Conservation (phyloP, 2,888 invertebrate species). For the Lasiommata megera region DNA sequence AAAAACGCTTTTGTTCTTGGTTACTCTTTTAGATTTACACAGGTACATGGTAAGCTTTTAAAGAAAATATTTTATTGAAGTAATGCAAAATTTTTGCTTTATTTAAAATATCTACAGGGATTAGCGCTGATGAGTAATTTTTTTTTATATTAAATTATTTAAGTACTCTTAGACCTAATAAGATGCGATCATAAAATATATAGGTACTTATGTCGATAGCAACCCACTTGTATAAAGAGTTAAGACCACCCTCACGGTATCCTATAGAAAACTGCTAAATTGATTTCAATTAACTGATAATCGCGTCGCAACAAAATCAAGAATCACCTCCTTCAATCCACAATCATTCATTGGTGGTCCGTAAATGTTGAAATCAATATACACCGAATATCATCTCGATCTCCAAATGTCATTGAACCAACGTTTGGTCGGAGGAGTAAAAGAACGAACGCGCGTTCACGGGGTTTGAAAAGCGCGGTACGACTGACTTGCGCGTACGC, state of each 20-base stretch:
- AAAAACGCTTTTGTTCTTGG: not conserved
- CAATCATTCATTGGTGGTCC: slow-evolving; percentile 17
- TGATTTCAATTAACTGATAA: slow-evolving; percentile 9
- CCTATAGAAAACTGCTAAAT: not conserved
- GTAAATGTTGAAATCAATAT: slow-evolving; percentile 24
- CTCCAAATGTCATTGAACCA: slow-evolving; percentile 34
- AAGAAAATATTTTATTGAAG: not conserved
- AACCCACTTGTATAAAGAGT: not conserved
- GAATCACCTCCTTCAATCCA: slow-evolving; percentile 35
- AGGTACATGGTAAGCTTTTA: not conserved
- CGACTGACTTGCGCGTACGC: slow-evolving; percentile 62
- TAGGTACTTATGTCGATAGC: not conserved
- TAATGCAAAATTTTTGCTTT: no score
- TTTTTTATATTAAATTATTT: no score
- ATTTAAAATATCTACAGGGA: no score
- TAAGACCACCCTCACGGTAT: slow-evolving; percentile 3
- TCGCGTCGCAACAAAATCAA: slow-evolving; percentile 18
- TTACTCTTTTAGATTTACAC: not conserved
- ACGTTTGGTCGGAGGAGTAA: slow-evolving; percentile 16
- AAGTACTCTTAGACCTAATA: not conserved
- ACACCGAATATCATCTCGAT: slow-evolving; percentile 29
- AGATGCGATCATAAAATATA: not conserved
- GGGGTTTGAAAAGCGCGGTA: slow-evolving; percentile 64
- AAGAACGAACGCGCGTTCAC: slow-evolving; percentile 36
- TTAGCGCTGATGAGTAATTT: no score